A percentile compares a stretch with the other conserved stretches of the same genome.
These are phyloP conservation scores for Redunca redunca DNA, from an alignment of 2,113 vertebrate species.

Conservation along the genomic window DNA sequence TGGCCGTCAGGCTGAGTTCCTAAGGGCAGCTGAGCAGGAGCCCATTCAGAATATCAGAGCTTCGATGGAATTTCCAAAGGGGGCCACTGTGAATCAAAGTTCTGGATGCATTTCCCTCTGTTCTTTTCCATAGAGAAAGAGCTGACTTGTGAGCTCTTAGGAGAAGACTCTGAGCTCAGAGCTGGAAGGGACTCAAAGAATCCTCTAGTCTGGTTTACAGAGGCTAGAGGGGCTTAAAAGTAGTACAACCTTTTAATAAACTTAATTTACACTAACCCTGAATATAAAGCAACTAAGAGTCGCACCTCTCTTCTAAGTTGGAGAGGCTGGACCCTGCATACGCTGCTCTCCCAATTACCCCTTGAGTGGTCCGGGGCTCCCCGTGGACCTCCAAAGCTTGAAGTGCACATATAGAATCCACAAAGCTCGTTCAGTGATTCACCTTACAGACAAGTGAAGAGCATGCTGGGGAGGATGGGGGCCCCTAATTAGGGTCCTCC, in stretches of 20 bases:
- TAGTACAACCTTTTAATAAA: not conserved
- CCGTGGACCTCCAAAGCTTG: not conserved
- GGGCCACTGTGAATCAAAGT: not conserved
- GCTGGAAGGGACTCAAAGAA: not conserved
- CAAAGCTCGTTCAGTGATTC: not conserved
- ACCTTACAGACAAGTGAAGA: not conserved
- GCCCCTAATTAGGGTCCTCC: not conserved
- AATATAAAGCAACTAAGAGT: not conserved
- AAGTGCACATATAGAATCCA: not conserved
- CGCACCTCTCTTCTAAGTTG: not conserved
- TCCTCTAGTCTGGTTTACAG: not conserved
- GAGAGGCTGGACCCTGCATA: not conserved
- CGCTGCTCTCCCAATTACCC: too few relatives aligned
- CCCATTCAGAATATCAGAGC: not conserved
- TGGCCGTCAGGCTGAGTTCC: not conserved
- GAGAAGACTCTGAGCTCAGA: not conserved
- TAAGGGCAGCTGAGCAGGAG: not conserved
- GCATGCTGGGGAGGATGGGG: too few relatives aligned
- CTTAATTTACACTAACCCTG: not conserved
- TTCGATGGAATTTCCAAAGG: not conserved
- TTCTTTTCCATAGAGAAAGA: not conserved
- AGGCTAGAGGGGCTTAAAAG: not conserved
- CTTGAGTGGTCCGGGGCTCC: not conserved
- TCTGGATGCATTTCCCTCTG: not conserved
- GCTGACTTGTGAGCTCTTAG: not conserved